Evolutionary conservation across 2,113 vertebrate genomes (phyloP), one percentile per base, ranked within the genome.

Genomic region (Scortum barcoo): DNA sequence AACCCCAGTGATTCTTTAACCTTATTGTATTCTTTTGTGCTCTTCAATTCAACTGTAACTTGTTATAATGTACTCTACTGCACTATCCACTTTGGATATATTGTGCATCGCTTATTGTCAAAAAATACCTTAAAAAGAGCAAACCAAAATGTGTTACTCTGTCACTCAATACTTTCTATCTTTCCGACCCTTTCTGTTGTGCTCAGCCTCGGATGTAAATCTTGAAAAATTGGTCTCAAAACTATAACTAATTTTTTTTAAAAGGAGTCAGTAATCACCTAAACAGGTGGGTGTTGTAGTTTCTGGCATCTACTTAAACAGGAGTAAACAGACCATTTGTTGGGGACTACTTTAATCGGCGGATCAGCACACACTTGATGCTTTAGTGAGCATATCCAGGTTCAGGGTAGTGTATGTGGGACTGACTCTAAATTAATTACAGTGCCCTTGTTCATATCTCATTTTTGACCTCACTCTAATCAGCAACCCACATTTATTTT

Each of bases 11-110:
- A 70, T 74, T 61, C n/a, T 11, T 42, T 74, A 56, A 70, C 68
- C 54, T 62, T 40, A 26, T 76, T 80, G 36, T 53, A 51, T 36
- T 84, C 38, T 54, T 57, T 19, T 61, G 17, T 80, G 19, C 13
- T 72, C 62, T 38, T 76, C 4, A 56, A 3, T 28, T 67, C 12
- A 12, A 17, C 9, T 7, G 30, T 11, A 26, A 30, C 38, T 22
- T 44, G 16, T 46, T 70, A 20, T 75, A 36, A 60, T 65, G 40
- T 28, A 16, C 48, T 12, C 19, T 17, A 2, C 7, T 69, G 13
- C 42, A 22, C 2, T 50, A 28, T 40, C 6, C 24, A 12, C 33
- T 51, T 54, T 77, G n/a, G 42, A 3, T 38, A 38, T 8, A 51
- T 22, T 40, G 14, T 57, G 3, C 56, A 2, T 42, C 1, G 9